Evolutionary conservation across 1,140 invertebrate genomes (phyloP).

Genomic region (Eumaeus atala): DNA sequence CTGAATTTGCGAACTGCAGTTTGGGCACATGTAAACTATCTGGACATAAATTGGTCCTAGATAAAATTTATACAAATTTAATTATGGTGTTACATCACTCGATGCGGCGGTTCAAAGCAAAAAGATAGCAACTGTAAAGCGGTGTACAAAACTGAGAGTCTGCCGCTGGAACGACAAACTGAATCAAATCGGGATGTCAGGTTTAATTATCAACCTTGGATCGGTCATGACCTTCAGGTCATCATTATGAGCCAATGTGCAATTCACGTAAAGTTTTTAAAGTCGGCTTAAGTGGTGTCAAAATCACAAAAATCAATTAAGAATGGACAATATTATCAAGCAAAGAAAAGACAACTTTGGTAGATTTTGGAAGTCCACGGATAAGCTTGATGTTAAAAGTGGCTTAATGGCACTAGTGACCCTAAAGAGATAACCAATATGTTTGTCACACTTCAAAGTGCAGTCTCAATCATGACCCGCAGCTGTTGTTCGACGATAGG

Average conservation of each 20-base stretch:
- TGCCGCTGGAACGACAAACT: background rate
- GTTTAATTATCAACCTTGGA: background rate
- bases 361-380: background rate
- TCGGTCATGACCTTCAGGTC: background rate
- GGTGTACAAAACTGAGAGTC: background rate
- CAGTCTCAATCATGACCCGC: background rate
- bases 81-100: background rate
- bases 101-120: background rate
- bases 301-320: background rate
- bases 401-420: background rate
- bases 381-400: background rate
- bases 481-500: background rate
- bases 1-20: background rate
- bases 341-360: background rate
- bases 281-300: background rate
- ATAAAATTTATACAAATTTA: background rate
- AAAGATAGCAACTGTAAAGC: background rate
- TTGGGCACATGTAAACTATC: background rate
- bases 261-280: slow-evolving; percentile 1
- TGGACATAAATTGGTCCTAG: background rate
- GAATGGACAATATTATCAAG: background rate
- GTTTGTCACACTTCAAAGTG: background rate
- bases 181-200: background rate
- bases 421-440: background rate
- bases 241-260: background rate